Base-by-base conservation (phyloP, 2,888 invertebrate species). In the Yponomeuta sedellus region DNA sequence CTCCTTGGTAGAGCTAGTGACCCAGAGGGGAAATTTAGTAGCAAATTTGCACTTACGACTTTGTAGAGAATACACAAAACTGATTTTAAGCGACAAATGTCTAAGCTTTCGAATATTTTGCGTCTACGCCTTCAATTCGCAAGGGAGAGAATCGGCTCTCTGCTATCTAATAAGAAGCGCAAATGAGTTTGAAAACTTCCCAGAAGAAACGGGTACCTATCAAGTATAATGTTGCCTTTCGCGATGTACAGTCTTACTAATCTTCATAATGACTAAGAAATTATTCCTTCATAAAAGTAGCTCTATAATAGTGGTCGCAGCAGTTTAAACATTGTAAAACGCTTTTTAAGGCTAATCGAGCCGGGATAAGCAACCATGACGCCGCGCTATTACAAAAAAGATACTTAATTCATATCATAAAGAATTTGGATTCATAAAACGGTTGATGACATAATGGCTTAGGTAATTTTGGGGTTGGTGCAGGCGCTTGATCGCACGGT, bases 401-500 rank as follows among this genome's bases (percentile, higher is more conserved):
- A 56, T 40, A 63, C 62, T 52, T 62, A 62, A 63, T 66, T 57
- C 39, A 22, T 66, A 66, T 62, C 34, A 66, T 71, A 83, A 85
- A 83, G 81, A 85, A 86, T 86, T 86, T 84, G 85, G 82, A 81
- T 84, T 83, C 83, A 86, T 88, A 87, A 89, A 91, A 85, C 79
- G 77, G 76, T 85, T 90, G 88, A 91, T 88, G 89, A 90, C 87
- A 89, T 91, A 90, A 90, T 91, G 83, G 81, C 83, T 76, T 77
- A 76, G 73, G 78, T 88, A 90, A 90, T 90, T 85, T 87, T 70
- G 80, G 44, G 87, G 82, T 78, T 77, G 78, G 75, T 78, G 83
- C 84, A 79, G 82, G 82, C 80, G 76, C 70, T 68, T 73, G 75
- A 82, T 83, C 80, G 82, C 79, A 80, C 83, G n/a, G 81, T 79